phyloP scores from a whole-genome alignment of 1,140 invertebrate genomes.

The Musca domestica region DNA sequence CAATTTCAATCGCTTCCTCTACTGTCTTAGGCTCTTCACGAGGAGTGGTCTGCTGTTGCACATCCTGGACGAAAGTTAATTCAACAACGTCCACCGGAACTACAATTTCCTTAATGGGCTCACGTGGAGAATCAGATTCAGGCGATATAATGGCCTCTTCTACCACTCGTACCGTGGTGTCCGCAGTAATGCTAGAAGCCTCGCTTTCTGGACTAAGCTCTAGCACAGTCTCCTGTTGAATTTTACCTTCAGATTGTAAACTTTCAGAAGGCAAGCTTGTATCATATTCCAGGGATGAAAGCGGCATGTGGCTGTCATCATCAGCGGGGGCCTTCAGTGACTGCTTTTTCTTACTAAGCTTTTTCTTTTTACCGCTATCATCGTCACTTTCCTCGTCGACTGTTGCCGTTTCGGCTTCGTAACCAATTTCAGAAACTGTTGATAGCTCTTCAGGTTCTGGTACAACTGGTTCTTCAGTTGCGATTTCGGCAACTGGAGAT shows the following conservation, averaged over 20 bases:
- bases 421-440: slow-evolving; percentile 51
- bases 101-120: slow-evolving; percentile 56
- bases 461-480: slow-evolving; percentile 20
- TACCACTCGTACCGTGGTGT: slow-evolving; percentile 62
- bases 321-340: slow-evolving; percentile 41
- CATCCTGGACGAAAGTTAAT: slow-evolving; percentile 56
- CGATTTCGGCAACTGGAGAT: slow-evolving; percentile 32
- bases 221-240: slow-evolving; percentile 39
- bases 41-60: slow-evolving; percentile 56
- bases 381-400: slow-evolving; percentile 48
- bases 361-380: slow-evolving; percentile 37
- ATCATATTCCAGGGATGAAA: slow-evolving; percentile 45
- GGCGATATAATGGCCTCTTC: slow-evolving; percentile 59
- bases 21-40: slow-evolving; percentile 26
- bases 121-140: slow-evolving; percentile 40
- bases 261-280: slow-evolving; percentile 25
- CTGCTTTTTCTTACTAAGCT: slow-evolving; percentile 57
- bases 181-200: slow-evolving; percentile 55
- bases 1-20: neutral
- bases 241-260: slow-evolving; percentile 32
- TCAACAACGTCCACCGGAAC: slow-evolving; percentile 62
- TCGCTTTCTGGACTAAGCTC: slow-evolving; percentile 47
- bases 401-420: slow-evolving; percentile 61
- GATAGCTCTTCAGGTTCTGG: slow-evolving; percentile 5
- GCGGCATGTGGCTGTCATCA: slow-evolving; percentile 51